Conservation (phyloP, 1,140 invertebrate genomes). For the Nasonia giraulti region DNA sequence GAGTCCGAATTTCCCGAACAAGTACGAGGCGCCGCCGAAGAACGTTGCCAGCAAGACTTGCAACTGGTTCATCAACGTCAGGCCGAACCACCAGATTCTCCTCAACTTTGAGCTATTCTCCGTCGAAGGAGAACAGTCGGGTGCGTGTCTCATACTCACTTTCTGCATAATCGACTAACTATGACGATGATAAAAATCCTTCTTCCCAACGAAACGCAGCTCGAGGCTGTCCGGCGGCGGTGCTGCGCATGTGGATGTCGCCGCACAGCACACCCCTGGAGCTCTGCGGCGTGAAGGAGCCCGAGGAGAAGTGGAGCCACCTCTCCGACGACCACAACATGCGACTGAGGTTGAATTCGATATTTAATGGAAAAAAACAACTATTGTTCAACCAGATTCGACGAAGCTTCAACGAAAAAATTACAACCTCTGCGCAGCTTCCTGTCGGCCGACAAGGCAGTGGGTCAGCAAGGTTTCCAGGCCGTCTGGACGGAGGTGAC, state of each 20-base stretch:
- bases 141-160: constrained; percentile 74
- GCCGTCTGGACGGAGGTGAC: constrained; percentile 91
- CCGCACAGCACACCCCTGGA: constrained; percentile 84
- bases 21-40: constrained; percentile 86
- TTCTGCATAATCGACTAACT: not conserved
- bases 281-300: constrained; percentile 89
- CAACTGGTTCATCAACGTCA: constrained; percentile 93
- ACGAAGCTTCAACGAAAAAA: not conserved
- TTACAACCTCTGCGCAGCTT: constrained; percentile 76
- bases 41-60: constrained; percentile 88
- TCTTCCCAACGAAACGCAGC: constrained; percentile 71
- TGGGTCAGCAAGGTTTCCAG: constrained; percentile 86
- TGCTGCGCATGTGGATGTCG: constrained; percentile 90
- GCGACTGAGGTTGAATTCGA: constrained; percentile 80
- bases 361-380: not conserved
- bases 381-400: not conserved
- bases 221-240: constrained; percentile 92
- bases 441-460: constrained; percentile 88
- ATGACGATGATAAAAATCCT: no score
- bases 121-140: constrained; percentile 89
- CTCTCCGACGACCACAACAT: constrained; percentile 89
- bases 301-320: constrained; percentile 85
- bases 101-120: constrained; percentile 91
- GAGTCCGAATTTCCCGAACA: constrained; percentile 89
- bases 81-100: constrained; percentile 86